These are phyloP conservation scores for Phyllotis vaccarum DNA, from an alignment of 2,797 vertebrate species.

Conservation along the genomic window DNA sequence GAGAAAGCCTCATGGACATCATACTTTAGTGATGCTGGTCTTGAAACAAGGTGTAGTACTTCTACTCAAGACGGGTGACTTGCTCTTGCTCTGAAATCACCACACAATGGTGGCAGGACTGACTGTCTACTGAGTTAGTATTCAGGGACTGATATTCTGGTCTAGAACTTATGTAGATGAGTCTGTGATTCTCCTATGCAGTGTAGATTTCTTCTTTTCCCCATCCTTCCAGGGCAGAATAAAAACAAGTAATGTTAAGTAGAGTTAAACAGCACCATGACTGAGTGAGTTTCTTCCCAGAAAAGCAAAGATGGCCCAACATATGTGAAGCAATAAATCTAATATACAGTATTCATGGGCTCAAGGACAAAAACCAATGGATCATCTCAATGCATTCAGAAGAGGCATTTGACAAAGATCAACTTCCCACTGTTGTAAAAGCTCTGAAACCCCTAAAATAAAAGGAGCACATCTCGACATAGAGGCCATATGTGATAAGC, in stretches of 20 bases:
- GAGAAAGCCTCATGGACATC: neutral
- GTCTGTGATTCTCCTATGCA: neutral
- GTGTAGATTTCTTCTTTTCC: neutral
- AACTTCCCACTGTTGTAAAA: neutral
- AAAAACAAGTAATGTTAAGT: neutral
- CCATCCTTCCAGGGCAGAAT: constrained; percentile 13
- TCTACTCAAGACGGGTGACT: neutral
- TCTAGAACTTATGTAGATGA: neutral
- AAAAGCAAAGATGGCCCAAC: neutral
- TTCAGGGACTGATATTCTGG: neutral
- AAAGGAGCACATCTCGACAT: neutral
- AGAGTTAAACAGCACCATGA: neutral
- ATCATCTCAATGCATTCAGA: neutral
- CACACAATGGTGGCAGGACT: neutral
- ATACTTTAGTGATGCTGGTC: neutral
- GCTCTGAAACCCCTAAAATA: neutral
- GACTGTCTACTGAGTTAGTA: neutral
- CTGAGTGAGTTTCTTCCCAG: neutral
- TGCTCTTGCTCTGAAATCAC: neutral
- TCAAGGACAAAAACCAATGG: neutral
- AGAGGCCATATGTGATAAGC: neutral
- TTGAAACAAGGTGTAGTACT: constrained; percentile 1
- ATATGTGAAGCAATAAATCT: neutral
- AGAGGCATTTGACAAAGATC: neutral
- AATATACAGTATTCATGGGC: neutral